Percentiles rank a stretch among this genome's conserved stretches.
These are phyloP conservation scores for Mesorhabditis sp. DNA, from an alignment of 2,888 invertebrate species.

Conservation along the genomic window DNA sequence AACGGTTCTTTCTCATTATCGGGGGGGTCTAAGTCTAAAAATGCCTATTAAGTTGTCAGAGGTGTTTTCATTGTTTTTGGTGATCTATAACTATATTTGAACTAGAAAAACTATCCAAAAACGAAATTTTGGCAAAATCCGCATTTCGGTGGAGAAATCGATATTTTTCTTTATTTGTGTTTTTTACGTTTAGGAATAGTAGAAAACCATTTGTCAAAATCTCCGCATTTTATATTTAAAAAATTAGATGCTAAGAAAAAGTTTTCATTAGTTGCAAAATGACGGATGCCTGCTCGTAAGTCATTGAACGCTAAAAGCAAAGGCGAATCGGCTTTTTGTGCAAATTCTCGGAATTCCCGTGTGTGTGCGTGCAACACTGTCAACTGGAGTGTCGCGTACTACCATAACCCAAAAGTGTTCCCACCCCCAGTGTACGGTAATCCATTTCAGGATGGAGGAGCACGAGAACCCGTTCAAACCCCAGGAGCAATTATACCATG, in stretches of 20 bases:
- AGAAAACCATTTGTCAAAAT: slow-evolving; percentile 1
- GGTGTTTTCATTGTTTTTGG: no score
- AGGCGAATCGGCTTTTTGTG: no score
- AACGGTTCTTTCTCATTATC: slow-evolving; percentile 14
- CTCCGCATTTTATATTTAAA: neutral
- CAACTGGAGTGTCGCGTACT: no score
- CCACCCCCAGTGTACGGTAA: no score
- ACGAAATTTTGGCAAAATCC: neutral
- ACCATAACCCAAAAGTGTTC: no score
- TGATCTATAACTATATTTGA: no score
- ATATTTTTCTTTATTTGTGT: slow-evolving; percentile 12
- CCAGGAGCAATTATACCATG: slow-evolving; percentile 47
- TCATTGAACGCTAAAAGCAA: no score
- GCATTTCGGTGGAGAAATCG: slow-evolving; percentile 10
- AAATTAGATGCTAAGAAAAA: neutral
- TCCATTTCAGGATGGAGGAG: slow-evolving; percentile 47
- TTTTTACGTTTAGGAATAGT: slow-evolving; percentile 1
- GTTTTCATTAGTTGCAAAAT: neutral
- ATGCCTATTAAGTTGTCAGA: no score
- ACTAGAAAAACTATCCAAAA: no score
- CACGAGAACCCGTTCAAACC: slow-evolving; percentile 58
- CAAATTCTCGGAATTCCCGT: no score
- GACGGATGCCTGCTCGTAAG: no score
- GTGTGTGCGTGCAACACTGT: no score
- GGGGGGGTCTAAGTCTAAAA: slow-evolving; percentile 7